Conservation (phyloP, 2,888 invertebrate genomes). For the Steinernema hermaphroditum region DNA sequence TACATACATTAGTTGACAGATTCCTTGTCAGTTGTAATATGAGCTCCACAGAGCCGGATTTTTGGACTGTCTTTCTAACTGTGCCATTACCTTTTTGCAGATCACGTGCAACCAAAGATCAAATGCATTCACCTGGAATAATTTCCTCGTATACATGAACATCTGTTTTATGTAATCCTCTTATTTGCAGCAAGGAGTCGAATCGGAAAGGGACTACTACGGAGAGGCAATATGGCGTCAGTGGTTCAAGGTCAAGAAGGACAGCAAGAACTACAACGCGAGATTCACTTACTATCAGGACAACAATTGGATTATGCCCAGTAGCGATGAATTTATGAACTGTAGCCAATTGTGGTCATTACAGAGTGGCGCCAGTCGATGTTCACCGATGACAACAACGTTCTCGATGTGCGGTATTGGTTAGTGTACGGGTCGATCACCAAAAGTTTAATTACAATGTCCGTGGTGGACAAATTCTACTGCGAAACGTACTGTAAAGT, state of each 20-base stretch:
- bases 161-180: not conserved
- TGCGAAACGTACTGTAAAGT: not conserved
- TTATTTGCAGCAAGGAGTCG: not conserved
- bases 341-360: not conserved
- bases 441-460: not conserved
- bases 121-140: too few species aligned
- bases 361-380: slow-evolving; percentile 10
- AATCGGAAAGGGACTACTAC: not conserved
- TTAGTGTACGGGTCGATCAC: slow-evolving; percentile 5
- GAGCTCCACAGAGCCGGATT: too few species aligned
- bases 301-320: not conserved
- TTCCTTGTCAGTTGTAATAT: too few species aligned
- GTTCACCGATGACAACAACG: not conserved
- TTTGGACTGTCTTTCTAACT: too few species aligned
- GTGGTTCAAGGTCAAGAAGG: not conserved
- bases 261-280: not conserved
- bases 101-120: too few species aligned
- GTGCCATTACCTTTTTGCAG: too few species aligned
- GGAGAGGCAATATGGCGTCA: slow-evolving; percentile 10
- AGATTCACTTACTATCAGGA: not conserved
- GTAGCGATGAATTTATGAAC: not conserved
- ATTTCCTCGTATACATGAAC: too few species aligned
- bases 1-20: too few species aligned
- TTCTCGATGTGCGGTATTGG: slow-evolving; percentile 1
- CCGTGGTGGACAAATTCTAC: slow-evolving; percentile 1